phyloP scores from a whole-genome alignment of 2,113 vertebrate species.

The Haemorhous mexicanus region DNA sequence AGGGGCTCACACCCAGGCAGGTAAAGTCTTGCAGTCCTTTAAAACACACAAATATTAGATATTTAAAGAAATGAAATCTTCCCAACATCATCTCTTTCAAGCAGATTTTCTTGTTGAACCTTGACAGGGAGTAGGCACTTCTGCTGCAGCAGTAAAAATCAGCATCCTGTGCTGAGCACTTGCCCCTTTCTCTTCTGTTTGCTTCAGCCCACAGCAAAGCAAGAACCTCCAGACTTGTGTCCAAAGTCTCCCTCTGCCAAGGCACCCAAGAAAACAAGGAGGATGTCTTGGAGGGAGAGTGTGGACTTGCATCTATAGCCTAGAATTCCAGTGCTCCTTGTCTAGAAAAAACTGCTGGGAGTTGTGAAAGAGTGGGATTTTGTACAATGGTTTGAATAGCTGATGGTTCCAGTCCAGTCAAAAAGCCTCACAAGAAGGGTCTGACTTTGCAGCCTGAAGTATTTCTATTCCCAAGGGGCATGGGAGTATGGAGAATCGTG shows the following conservation, averaged over 20 bases:
- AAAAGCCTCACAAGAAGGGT: slow-evolving; percentile 28
- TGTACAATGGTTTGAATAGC: not conserved
- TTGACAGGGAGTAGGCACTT: not conserved
- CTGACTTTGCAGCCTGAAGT: slow-evolving; percentile 5
- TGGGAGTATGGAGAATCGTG: not conserved
- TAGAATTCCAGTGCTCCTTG: not conserved
- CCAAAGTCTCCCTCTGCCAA: not conserved
- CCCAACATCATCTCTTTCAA: not conserved
- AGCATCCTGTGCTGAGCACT: not conserved
- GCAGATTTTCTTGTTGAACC: not conserved
- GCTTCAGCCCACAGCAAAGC: not conserved
- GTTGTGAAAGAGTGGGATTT: not conserved
- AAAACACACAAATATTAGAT: not conserved
- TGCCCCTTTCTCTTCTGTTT: not conserved
- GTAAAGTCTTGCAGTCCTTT: not conserved
- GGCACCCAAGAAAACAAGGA: not conserved
- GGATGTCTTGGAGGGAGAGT: not conserved
- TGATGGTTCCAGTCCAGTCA: slow-evolving; percentile 2
- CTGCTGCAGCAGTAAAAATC: not conserved
- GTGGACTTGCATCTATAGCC: not conserved
- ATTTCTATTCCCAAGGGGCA: slow-evolving; percentile 33
- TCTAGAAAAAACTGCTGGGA: not conserved
- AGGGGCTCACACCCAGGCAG: not conserved
- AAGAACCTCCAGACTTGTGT: not conserved
- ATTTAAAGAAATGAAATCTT: not conserved